These are phyloP conservation scores for Hoplodrina ambigua DNA, from an alignment of 2,888 invertebrate species.

Conservation along the genomic window DNA sequence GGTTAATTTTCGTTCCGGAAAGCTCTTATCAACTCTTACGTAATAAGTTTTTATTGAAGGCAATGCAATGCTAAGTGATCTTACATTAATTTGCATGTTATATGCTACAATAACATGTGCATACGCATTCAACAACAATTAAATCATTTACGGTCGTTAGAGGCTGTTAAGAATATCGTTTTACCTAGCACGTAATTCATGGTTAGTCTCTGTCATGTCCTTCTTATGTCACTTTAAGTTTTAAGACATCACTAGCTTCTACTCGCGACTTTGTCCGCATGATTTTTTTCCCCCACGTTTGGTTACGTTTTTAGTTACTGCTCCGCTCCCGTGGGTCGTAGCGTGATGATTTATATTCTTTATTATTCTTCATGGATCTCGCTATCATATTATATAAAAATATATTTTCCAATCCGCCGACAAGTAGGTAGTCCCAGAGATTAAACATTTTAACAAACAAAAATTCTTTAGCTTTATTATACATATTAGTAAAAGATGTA, in stretches of 20 bases:
- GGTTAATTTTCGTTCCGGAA: neutral
- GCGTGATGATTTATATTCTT: no score
- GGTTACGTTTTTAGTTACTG: no score
- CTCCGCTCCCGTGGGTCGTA: no score
- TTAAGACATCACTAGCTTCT: neutral
- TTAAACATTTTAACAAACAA: no score
- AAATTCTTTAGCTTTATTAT: no score
- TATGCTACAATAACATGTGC: neutral
- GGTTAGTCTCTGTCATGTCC: conserved; percentile 3
- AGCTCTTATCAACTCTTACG: neutral
- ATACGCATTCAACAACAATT: conserved; percentile 4
- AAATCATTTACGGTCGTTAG: conserved; percentile 7
- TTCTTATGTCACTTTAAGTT: conserved; percentile 6
- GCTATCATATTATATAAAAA: no score
- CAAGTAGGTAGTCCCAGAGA: no score
- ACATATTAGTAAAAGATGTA: no score
- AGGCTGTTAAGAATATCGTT: conserved; percentile 18
- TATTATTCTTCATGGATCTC: no score
- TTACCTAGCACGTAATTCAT: conserved; percentile 12
- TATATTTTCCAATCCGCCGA: no score
- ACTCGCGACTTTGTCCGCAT: no score
- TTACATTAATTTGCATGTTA: neutral
- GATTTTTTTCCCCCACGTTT: no score
- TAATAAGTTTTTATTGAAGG: neutral
- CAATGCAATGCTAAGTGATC: neutral